These are phyloP conservation scores for Digitonthophagus gazella DNA, from an alignment of 2,888 invertebrate species.

Conservation along the genomic window DNA sequence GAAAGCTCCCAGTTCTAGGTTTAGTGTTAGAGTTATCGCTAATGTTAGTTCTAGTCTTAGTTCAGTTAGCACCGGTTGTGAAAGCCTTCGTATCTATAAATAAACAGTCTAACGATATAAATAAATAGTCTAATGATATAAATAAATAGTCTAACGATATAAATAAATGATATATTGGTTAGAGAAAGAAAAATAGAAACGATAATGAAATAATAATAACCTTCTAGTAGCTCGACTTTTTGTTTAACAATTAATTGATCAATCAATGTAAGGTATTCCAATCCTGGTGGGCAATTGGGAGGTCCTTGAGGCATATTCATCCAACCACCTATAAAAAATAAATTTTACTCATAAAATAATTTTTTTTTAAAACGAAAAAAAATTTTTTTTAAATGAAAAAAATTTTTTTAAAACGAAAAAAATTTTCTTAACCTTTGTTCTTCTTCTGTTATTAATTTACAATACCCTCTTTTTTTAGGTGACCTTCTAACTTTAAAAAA, in stretches of 20 bases:
- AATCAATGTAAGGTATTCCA: slow-evolving; percentile 88
- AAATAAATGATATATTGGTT: not conserved
- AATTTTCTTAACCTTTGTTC: slow-evolving; percentile 61
- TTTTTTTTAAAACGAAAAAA: slow-evolving; percentile 8
- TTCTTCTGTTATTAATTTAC: slow-evolving; percentile 65
- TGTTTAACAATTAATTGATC: slow-evolving; percentile 80
- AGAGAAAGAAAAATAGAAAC: not conserved
- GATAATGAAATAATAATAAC: slow-evolving; percentile 42
- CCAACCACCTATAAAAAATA: slow-evolving; percentile 69
- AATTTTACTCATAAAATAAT: not conserved
- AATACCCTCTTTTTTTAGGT: slow-evolving; percentile 60
- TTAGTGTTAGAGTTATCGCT: no score
- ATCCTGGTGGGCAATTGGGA: slow-evolving; percentile 79
- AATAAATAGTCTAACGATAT: no score
- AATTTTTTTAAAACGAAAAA: not conserved
- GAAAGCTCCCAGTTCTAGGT: no score
- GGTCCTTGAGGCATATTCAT: slow-evolving; percentile 74
- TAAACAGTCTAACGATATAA: no score
- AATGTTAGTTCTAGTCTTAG: no score
- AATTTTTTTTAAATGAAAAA: not conserved
- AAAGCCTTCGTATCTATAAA: no score
- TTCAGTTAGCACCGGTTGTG: no score
- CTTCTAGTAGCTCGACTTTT: slow-evolving; percentile 74
- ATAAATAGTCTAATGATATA: no score
- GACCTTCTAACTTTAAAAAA: slow-evolving; percentile 50